These are phyloP conservation scores for Xestia ashworthii DNA, from an alignment of 2,888 invertebrate species.

Conservation along the genomic window DNA sequence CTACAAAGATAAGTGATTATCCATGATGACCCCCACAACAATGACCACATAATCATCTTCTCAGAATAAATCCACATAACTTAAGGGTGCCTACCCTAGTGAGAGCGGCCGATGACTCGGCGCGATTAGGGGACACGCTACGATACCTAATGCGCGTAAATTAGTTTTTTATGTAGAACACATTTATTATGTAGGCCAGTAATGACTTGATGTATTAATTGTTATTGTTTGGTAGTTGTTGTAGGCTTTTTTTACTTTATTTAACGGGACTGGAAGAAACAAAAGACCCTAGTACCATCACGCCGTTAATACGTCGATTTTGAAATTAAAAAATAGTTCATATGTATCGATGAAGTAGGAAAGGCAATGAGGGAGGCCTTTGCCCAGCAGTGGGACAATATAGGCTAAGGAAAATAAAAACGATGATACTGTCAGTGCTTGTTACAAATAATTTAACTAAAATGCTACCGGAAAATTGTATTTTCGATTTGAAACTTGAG, in stretches of 20 bases:
- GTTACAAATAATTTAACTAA: background rate
- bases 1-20: too few relatives aligned
- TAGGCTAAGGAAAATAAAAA: too few relatives aligned
- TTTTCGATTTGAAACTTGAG: background rate
- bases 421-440: background rate
- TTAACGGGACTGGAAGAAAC: background rate
- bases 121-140: slow-evolving; percentile 57
- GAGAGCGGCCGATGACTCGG: slow-evolving; percentile 61
- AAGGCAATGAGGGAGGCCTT: too few relatives aligned
- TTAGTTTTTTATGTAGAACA: slow-evolving; percentile 55
- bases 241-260: background rate
- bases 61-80: slow-evolving; percentile 16
- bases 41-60: slow-evolving; percentile 3
- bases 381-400: too few relatives aligned
- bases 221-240: slow-evolving; percentile 1
- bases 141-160: slow-evolving; percentile 63
- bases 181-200: slow-evolving; percentile 43
- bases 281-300: too few relatives aligned
- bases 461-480: background rate
- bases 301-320: background rate
- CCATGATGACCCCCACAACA: background rate
- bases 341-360: too few relatives aligned
- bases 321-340: background rate
- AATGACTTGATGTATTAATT: slow-evolving; percentile 40
- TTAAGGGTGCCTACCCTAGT: slow-evolving; percentile 42